Evolutionary conservation across 2,113 vertebrate species (phyloP).

Genomic region (Cynopterus brachyotis): DNA sequence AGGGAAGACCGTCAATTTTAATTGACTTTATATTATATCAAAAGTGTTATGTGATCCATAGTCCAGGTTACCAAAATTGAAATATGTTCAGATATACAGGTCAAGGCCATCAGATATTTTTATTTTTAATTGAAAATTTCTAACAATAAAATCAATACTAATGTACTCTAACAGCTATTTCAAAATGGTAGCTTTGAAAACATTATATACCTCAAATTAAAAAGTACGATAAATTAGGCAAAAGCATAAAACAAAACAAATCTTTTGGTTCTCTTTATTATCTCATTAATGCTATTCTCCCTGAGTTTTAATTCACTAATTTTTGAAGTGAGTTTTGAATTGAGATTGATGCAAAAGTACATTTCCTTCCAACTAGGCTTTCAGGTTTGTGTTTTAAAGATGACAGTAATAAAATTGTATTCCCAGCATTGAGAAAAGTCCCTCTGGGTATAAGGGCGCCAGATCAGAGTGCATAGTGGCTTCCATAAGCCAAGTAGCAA

Average conservation of each 20-base stretch:
- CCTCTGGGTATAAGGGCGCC: not conserved
- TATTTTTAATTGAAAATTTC: not conserved
- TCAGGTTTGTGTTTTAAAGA: not conserved
- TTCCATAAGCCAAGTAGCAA: not conserved
- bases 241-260: not conserved
- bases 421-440: not conserved
- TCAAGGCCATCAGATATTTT: not conserved
- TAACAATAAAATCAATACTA: not conserved
- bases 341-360: not conserved
- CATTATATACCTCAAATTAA: not conserved
- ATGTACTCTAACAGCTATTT: not conserved
- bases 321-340: slow-evolving; percentile 1
- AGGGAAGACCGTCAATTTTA: not conserved
- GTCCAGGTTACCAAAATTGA: not conserved
- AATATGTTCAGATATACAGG: not conserved
- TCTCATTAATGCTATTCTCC: not conserved
- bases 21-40: not conserved
- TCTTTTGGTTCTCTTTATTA: not conserved
- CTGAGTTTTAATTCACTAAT: not conserved
- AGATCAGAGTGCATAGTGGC: not conserved
- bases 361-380: not conserved
- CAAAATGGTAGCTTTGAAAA: not conserved
- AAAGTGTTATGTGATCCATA: not conserved
- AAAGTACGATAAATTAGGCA: not conserved
- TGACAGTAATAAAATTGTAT: not conserved